Evolutionary conservation across 2,113 vertebrate genomes (phyloP).

Genomic region (Cathartes aura): DNA sequence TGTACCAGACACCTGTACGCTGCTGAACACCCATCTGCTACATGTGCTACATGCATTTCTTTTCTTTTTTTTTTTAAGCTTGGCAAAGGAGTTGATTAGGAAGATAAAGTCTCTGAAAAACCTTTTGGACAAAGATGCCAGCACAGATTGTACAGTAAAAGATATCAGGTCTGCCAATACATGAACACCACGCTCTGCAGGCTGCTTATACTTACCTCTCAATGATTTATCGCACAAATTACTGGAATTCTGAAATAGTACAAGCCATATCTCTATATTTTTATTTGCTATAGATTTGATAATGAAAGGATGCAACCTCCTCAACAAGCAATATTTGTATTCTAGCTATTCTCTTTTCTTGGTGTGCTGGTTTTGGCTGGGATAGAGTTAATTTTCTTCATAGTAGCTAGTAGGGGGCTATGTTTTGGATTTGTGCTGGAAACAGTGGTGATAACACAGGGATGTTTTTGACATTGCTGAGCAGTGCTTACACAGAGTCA

Average conservation of each 20-base stretch:
- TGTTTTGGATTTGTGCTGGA: no score
- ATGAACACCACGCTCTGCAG: not conserved
- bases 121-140: constrained; percentile 46
- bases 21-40: constrained; percentile 45
- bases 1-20: constrained; percentile 20
- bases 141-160: constrained; percentile 61
- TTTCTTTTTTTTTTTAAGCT: not conserved
- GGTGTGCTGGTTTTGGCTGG: no score
- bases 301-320: not conserved
- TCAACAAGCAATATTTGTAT: not conserved
- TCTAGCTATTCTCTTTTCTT: not conserved
- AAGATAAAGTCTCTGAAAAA: constrained; percentile 52
- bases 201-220: not conserved
- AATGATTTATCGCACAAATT: constrained; percentile 34
- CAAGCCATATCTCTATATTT: not conserved
- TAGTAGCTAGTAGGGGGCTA: no score
- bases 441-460: no score
- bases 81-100: constrained; percentile 46
- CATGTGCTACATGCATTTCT: not conserved
- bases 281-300: not conserved
- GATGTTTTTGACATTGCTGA: no score
- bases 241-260: constrained; percentile 9
- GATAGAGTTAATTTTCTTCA: no score
- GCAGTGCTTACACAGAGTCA: no score
- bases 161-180: constrained; percentile 35